Evolutionary conservation across 2,113 vertebrate species (phyloP), one percentile per base, ranked within the genome.

Genomic region (Tupaia chinensis): DNA sequence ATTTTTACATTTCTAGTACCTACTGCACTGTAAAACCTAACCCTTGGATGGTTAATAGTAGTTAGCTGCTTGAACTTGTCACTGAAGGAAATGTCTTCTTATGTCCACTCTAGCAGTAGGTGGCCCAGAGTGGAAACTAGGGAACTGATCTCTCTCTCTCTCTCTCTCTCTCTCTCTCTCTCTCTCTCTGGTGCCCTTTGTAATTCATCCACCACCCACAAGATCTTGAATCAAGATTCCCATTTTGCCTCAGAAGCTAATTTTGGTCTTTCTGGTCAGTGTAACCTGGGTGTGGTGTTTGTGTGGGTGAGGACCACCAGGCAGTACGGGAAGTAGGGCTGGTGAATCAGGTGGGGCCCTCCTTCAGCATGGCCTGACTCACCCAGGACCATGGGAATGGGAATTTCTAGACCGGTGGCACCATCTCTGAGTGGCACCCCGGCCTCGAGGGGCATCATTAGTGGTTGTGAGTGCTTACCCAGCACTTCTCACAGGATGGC

Each of bases 211-310:
- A 89, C 79, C 44, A 82, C 93, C 97, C 95, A 97, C 89, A 87
- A 65, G 86, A 96, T 25, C 58, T 81, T 73, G 77, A 89, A 68
- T 70, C 29, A 78, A 78, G 73, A 91, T 63, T 93, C 87, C 53
- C 93, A 93, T 63, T 91, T 89, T 61, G 91, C 94, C 91, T 96
- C 93, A 70, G 76, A 84, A 69, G 85, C 93, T 97, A 98, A 97
- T 97, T 97, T 96, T 93, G 96, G 95, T 63, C 86, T 96, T 27
- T 69, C 29, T 93, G 97, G 97, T 96, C 93, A 96, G 81, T 60
- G 69, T 95, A 69, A 73, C 60, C 34, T 94, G 91, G 97, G 96
- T 96, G 80, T 85, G 93, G 97, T 82, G 60, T 89, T 8, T 74
- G 72, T 34, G 97, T 96, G 94, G 97, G 96, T 73, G 69, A 65